Evolutionary conservation across 1,140 invertebrate genomes (phyloP).

Genomic region (Bombus vancouverensis): DNA sequence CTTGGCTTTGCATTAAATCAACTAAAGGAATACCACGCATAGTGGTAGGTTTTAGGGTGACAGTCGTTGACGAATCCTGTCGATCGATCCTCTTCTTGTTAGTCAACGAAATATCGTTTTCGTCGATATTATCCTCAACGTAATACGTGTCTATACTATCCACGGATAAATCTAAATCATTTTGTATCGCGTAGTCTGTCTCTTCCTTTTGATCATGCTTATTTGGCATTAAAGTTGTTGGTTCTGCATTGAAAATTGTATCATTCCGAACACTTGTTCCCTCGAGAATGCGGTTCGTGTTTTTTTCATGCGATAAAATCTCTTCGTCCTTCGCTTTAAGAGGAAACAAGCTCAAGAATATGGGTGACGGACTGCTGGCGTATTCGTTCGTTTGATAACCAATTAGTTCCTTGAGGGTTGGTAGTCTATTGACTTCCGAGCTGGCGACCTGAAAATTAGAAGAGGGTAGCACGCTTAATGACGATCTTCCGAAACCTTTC

Average conservation of each 20-base stretch:
- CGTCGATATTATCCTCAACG: background rate
- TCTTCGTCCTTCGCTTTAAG: background rate
- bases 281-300: background rate
- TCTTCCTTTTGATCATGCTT: background rate
- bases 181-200: background rate
- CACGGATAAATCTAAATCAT: background rate
- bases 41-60: slow-evolving; percentile 52
- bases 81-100: slow-evolving; percentile 32
- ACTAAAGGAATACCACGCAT: slow-evolving; percentile 53
- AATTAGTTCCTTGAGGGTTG: slow-evolving; percentile 76
- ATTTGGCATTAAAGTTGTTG: background rate
- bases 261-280: background rate
- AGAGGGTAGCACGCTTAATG: slow-evolving; percentile 71
- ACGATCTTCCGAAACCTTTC: slow-evolving; percentile 24
- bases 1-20: background rate
- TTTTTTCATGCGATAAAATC: background rate
- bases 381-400: slow-evolving; percentile 46
- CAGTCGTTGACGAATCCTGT: slow-evolving; percentile 10
- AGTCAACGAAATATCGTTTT: slow-evolving; percentile 14
- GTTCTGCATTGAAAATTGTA: background rate
- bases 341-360: slow-evolving; percentile 43
- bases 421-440: slow-evolving; percentile 70
- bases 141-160: slow-evolving; percentile 17
- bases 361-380: slow-evolving; percentile 38
- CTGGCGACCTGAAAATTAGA: slow-evolving; percentile 79